A percentile compares a stretch with the other conserved stretches of the same genome.
Evolutionary conservation across 30 jellyfish, hydroid and myxozoan species (phyloP).

Genomic region (Aurelia aurita): DNA sequence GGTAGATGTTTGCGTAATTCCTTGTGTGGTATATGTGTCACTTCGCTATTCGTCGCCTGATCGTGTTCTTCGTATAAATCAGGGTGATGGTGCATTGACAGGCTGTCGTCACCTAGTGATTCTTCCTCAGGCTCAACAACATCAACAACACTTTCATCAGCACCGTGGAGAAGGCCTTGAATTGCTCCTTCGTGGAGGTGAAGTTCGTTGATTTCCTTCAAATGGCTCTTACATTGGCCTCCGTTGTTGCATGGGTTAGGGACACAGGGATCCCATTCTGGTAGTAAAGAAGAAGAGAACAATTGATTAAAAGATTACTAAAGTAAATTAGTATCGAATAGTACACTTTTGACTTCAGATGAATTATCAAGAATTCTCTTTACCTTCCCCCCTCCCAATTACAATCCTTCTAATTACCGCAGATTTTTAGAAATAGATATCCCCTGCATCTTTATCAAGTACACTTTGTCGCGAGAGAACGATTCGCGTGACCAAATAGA

Average conservation of each 20-base stretch:
- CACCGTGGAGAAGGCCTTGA: conserved; percentile 62
- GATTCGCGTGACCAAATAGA: too few species aligned
- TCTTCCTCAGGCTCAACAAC: conserved; percentile 86
- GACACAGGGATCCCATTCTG: conserved; percentile 85
- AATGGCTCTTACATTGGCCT: conserved; percentile 89
- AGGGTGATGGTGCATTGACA: conserved; percentile 49
- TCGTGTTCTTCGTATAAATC: conserved; percentile 66
- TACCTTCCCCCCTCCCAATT: too few species aligned
- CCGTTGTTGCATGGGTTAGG: conserved; percentile 94
- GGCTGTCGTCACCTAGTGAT: conserved; percentile 31
- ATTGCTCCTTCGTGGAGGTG: conserved; percentile 77
- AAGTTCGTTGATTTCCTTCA: conserved; percentile 61
- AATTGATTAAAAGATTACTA: too few species aligned
- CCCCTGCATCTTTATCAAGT: too few species aligned
- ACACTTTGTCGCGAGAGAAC: too few species aligned
- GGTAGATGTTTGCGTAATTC: conserved; percentile 26
- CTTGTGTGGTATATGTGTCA: background rate
- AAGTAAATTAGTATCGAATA: too few species aligned
- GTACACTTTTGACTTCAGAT: too few species aligned
- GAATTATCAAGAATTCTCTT: too few species aligned
- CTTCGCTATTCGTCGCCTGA: conserved; percentile 55
- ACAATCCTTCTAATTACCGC: too few species aligned
- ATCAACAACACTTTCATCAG: conserved; percentile 85
- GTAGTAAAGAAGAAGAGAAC: background rate
- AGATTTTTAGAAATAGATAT: too few species aligned